Conservation (phyloP, 2,113 vertebrate species). For the Serilophus lunatus region DNA sequence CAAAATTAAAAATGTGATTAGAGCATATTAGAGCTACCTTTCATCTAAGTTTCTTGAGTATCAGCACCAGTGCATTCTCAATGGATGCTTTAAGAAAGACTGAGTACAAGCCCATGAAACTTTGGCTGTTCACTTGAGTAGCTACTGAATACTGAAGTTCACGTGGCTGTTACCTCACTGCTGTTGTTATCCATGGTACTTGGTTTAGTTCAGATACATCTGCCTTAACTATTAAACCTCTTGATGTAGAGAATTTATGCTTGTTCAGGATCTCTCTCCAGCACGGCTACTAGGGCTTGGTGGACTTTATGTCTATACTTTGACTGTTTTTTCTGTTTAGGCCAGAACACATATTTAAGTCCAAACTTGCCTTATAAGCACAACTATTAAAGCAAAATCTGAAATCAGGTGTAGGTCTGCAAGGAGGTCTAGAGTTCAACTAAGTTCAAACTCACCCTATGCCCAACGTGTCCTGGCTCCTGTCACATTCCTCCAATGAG, state of each 20-base stretch:
- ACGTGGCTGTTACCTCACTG: not conserved
- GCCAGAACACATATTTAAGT: not conserved
- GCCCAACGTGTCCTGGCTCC: not conserved
- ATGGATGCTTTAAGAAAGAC: not conserved
- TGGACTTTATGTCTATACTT: not conserved
- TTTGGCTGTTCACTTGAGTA: not conserved
- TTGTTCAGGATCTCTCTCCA: not conserved
- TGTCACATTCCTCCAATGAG: not conserved
- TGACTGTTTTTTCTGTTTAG: not conserved
- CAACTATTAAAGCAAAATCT: not conserved
- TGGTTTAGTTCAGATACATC: not conserved
- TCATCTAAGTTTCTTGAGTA: not conserved
- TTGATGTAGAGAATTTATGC: not conserved
- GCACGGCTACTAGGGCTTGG: not conserved
- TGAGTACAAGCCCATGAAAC: not conserved
- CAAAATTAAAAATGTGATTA: not conserved
- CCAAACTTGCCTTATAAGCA: not conserved
- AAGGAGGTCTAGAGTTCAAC: not conserved
- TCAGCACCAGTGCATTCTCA: not conserved
- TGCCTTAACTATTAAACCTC: not conserved
- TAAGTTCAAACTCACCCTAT: not conserved
- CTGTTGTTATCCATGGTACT: not conserved
- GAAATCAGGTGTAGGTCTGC: not conserved
- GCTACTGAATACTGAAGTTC: not conserved
- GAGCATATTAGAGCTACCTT: not conserved